Percentiles rank a stretch among this genome's conserved stretches.
phyloP scores from a whole-genome alignment of 2,113 vertebrate species.

The Cyprinodon tularosa region DNA sequence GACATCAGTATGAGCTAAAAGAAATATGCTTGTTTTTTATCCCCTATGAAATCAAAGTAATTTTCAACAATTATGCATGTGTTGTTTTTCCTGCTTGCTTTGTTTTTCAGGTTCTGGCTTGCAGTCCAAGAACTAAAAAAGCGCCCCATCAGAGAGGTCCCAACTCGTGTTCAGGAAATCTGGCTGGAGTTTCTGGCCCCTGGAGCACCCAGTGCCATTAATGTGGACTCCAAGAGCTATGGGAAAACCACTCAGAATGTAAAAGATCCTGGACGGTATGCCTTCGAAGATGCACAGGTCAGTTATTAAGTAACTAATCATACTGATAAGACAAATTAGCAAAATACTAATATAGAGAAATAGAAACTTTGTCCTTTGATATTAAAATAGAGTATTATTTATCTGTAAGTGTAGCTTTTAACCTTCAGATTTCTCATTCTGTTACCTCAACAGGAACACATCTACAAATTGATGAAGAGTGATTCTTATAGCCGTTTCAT shows the following conservation, averaged over 20 bases:
- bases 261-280: constrained; percentile 93
- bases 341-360: neutral
- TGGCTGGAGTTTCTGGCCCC: constrained; percentile 97
- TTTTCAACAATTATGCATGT: neutral
- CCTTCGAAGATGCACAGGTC: constrained; percentile 97
- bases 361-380: neutral
- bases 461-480: constrained; percentile 99
- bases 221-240: constrained; percentile 97
- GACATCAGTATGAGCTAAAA: neutral
- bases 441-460: constrained; percentile 87
- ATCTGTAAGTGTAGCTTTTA: neutral
- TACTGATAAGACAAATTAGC: neutral
- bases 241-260: constrained; percentile 96
- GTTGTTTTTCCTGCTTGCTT: neutral
- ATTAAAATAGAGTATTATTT: neutral
- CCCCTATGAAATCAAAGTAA: neutral
- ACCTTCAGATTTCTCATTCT: constrained; percentile 1
- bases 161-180: constrained; percentile 92
- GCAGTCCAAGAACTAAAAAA: constrained; percentile 96
- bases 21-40: neutral
- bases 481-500: constrained; percentile 98
- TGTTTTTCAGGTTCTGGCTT: constrained; percentile 89
- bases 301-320: neutral
- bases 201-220: constrained; percentile 95
- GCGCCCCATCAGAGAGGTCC: constrained; percentile 92